Evolutionary conservation across 1,140 invertebrate species (phyloP), one percentile per base, ranked within the genome.

Genomic region (Pollicipes pollicipes): DNA sequence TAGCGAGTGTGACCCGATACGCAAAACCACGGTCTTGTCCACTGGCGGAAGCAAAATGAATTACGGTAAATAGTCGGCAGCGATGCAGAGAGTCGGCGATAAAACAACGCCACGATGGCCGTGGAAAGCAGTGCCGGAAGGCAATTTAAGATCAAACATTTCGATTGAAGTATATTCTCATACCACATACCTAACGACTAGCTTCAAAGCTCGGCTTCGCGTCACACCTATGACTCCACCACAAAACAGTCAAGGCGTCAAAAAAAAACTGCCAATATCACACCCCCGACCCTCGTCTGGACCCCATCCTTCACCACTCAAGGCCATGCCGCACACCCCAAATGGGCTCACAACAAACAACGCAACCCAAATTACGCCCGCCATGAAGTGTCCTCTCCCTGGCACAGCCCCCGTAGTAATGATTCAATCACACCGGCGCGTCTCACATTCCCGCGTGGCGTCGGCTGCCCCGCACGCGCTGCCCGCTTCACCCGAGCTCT

Each of bases 341-440:
- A n/a, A n/a, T n/a, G n/a, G n/a, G n/a, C n/a, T n/a, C n/a, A n/a
- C 35, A 35, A 8, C 75, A 84, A 81, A 75, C 70, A 74, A 72
- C 75, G 73, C 75, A 70, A 28, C 27, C 37, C n/a, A 75, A 28
- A 29, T 73, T 70, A 1, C 28, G 29, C 21, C 16, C 32, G 86
- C 85, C 21, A 4, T 69, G 67, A 26, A 63, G 30, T 67, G 27
- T 31, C n/a, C 72, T 30, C 68, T 26, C 71, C 28, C 58, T 24
- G 35, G 27, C 66, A 30, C 27, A 30, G 24, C 58, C 58, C 37
- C 27, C 66, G 37, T 32, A 68, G 30, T 26, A 68, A 28, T 37
- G 71, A 72, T 74, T 16, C 27, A n/a, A 37, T 10, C 45, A 73
- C 35, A 69, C 21, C 63, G 32, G 69, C 27, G 67, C 28, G 63